Conservation (phyloP, 2,888 invertebrate genomes). For the Noctuana brunneofusca region DNA sequence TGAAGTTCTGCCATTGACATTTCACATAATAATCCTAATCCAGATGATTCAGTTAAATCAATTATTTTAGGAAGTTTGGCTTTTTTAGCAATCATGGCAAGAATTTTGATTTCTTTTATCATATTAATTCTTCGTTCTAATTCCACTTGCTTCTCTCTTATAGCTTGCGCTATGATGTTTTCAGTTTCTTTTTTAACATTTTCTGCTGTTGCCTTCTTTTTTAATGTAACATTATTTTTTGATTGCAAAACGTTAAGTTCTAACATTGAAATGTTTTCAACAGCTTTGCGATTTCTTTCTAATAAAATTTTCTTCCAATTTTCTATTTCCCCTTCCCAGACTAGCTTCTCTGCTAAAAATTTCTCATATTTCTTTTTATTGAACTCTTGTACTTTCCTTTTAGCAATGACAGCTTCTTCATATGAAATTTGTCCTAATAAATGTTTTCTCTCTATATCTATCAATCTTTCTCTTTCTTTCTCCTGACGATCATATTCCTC, state of each 20-base stretch:
- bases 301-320: conserved; percentile 75
- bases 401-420: conserved; percentile 84
- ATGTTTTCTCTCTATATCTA: conserved; percentile 83
- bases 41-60: conserved; percentile 83
- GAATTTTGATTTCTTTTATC: conserved; percentile 78
- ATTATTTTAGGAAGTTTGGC: conserved; percentile 78
- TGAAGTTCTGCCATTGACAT: conserved; percentile 86
- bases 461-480: conserved; percentile 72
- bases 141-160: conserved; percentile 75
- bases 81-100: conserved; percentile 76
- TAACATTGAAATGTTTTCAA: conserved; percentile 66
- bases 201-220: conserved; percentile 63
- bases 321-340: conserved; percentile 76
- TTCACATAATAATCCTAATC: conserved; percentile 84
- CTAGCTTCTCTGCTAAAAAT: conserved; percentile 74
- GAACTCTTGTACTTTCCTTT: conserved; percentile 68
- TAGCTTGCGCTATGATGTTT: conserved; percentile 56
- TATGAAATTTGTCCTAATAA: conserved; percentile 81
- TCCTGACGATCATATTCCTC: conserved; percentile 71
- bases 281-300: conserved; percentile 71
- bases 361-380: conserved; percentile 78
- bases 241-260: conserved; percentile 62
- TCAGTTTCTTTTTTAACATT: conserved; percentile 62
- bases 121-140: conserved; percentile 73
- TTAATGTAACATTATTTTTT: conserved; percentile 51